Base-by-base conservation (phyloP, 2,797 vertebrate genomes). In the Chaunax sp. region DNA sequence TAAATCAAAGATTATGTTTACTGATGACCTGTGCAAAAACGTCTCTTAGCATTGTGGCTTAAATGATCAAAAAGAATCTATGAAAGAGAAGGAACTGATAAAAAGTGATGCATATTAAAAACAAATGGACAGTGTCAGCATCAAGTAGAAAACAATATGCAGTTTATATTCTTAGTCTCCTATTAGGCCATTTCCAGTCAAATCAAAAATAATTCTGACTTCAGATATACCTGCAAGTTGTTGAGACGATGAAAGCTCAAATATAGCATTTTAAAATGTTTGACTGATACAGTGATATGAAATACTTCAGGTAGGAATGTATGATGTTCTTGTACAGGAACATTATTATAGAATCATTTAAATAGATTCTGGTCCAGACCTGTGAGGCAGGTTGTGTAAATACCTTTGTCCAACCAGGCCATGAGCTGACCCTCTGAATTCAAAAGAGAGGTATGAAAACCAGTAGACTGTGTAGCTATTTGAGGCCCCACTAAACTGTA, bases 361-460 rank as follows among this genome's bases (percentile, higher is more conserved):
- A 59, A 33, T 4, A 9, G 22, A 62, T 20, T 64, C 35, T 65
- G 64, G 47, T 75, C 45, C 68, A 43, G 10, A 53, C 19, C 51
- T 40, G 30, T 6, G 15, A 55, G 50, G 41, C 19, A 5, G 2
- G 28, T n/a, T n/a, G n/a, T n/a, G n/a, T n/a, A n/a, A n/a, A n/a
- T n/a, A n/a, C n/a, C n/a, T n/a, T n/a, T n/a, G n/a, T 16, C 47
- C 37, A 49, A 59, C 25, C 14, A 52, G 64, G 61, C 3, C 13
- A 16, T 18, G 26, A 44, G 23, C 23, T 43, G 51, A 59, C 69
- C 64, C 49, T 46, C 22, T 50, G 23, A 62, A 59, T 75, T 66
- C 4, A 69, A 66, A 41, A 82, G 67, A 82, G 52, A 67, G 47
- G 18, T 22, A 65, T 64, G 72, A 85, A 89, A 85, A 63, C 69